phyloP scores from a whole-genome alignment of 2,888 invertebrate genomes.

The Callyntrura guangdongensis region DNA sequence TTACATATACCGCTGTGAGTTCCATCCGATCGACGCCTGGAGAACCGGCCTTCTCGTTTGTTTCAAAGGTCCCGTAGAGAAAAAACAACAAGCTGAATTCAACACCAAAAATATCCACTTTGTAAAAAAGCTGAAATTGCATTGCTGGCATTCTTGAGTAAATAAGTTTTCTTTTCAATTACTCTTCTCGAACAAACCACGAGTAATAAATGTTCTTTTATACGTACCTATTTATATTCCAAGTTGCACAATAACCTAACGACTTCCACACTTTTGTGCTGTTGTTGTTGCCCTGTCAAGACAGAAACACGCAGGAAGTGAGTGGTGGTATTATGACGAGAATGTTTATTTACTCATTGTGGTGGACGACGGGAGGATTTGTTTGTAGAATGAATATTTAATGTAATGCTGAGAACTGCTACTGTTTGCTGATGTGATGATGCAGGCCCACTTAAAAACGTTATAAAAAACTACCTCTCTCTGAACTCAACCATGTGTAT shows the following conservation, averaged over 20 bases:
- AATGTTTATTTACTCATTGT: conserved; percentile 52
- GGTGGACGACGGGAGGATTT: conserved; percentile 39
- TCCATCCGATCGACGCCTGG: conserved; percentile 43
- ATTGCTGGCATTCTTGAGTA: conserved; percentile 72
- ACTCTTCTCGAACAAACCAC: conserved; percentile 23
- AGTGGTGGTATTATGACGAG: conserved; percentile 4
- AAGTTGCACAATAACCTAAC: not conserved
- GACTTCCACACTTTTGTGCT: not conserved
- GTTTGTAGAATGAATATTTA: conserved; percentile 62
- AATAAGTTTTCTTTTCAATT: conserved; percentile 71
- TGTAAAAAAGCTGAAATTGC: conserved; percentile 8
- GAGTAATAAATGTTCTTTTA: not conserved
- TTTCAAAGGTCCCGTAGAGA: conserved; percentile 11
- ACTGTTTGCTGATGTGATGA: conserved; percentile 41
- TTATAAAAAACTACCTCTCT: not conserved
- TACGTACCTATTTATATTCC: too few species aligned
- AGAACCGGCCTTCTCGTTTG: conserved; percentile 50
- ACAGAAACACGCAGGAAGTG: not conserved
- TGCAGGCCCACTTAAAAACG: not conserved
- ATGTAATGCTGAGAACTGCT: conserved; percentile 44
- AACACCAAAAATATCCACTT: conserved; percentile 39
- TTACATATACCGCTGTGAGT: conserved; percentile 50
- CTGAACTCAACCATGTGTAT: not conserved
- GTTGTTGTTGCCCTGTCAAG: not conserved
- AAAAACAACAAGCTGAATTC: conserved; percentile 45